Conservation (phyloP, 2,113 vertebrate genomes). For the Anolis sagrei region DNA sequence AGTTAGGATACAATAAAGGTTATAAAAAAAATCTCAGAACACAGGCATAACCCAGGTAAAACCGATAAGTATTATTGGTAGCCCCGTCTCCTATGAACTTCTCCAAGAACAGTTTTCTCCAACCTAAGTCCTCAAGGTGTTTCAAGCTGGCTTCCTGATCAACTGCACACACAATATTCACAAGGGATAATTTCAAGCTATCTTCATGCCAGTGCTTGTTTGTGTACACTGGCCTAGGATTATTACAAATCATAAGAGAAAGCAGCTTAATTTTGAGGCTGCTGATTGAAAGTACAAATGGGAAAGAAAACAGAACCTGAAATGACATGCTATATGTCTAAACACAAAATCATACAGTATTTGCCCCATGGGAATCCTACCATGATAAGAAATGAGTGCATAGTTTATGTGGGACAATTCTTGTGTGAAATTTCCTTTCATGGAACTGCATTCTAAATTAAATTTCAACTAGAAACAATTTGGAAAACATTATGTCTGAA, state of each 20-base stretch:
- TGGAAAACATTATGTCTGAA: neutral
- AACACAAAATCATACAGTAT: conserved; percentile 24
- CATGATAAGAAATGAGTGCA: neutral
- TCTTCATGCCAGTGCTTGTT: neutral
- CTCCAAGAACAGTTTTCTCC: neutral
- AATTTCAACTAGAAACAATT: neutral
- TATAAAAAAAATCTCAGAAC: too few species aligned
- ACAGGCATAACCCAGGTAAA: too few species aligned
- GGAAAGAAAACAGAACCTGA: conserved; percentile 14
- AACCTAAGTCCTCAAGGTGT: neutral
- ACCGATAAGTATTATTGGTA: too few species aligned
- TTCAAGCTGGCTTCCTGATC: neutral
- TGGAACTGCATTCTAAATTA: neutral
- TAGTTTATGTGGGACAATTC: neutral
- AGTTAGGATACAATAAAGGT: too few species aligned
- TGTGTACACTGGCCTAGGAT: neutral
- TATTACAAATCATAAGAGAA: neutral
- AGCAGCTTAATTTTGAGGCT: neutral
- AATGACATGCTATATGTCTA: neutral
- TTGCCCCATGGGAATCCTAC: conserved; percentile 41
- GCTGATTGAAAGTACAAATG: neutral
- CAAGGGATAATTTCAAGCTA: neutral
- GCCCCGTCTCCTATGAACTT: too few species aligned
- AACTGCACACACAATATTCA: neutral
- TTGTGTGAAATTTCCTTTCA: neutral